These are phyloP conservation scores for Halcyon chelicuti DNA, from an alignment of 2,797 vertebrate species.

Conservation along the genomic window DNA sequence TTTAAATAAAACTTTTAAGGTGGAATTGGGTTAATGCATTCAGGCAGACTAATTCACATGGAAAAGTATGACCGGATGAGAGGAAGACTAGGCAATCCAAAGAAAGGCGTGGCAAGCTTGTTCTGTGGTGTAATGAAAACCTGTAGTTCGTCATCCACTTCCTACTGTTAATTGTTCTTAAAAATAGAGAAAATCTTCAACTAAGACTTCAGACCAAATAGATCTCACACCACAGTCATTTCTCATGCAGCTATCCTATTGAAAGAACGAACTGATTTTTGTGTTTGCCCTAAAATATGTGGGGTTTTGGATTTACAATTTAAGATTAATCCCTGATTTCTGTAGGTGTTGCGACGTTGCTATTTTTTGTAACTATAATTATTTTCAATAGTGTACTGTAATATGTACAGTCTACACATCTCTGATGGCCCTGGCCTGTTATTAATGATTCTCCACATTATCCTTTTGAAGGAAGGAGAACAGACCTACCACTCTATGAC, in stretches of 20 bases:
- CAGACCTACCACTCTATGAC: background rate
- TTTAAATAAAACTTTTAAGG: background rate
- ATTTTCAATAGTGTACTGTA: background rate
- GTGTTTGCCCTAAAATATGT: background rate
- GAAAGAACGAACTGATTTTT: background rate
- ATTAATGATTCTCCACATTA: background rate
- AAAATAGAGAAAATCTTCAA: slow-evolving; percentile 38
- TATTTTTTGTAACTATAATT: background rate
- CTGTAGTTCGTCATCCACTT: background rate
- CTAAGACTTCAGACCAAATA: background rate
- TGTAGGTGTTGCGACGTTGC: background rate
- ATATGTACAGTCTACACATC: background rate
- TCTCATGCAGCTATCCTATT: background rate
- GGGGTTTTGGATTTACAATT: background rate
- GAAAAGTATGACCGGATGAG: background rate
- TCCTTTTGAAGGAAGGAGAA: background rate
- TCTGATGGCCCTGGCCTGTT: background rate
- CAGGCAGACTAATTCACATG: background rate
- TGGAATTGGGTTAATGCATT: background rate
- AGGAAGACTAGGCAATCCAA: background rate
- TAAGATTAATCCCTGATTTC: background rate
- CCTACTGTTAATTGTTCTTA: background rate
- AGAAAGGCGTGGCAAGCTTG: background rate
- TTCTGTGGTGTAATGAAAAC: background rate
- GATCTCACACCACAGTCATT: background rate